phyloP scores from a whole-genome alignment of 30 jellyfish, hydroid and myxozoan genomes.

The Pelagia noctiluca region DNA sequence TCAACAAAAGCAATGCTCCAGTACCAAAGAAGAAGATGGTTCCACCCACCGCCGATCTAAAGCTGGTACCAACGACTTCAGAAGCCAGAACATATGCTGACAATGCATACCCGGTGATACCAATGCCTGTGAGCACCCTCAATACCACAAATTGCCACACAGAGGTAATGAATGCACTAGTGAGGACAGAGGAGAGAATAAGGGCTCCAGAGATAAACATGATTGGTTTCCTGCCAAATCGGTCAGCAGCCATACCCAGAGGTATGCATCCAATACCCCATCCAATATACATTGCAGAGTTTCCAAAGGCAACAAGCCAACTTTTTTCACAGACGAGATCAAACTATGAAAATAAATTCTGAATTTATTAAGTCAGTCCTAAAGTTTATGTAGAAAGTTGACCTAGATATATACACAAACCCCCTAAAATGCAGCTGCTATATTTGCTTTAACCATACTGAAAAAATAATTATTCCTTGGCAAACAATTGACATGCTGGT shows the following conservation, averaged over 20 bases:
- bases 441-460: too few relatives aligned
- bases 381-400: neutral
- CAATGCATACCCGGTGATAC: conserved; percentile 60
- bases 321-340: conserved; percentile 75
- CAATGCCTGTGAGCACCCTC: conserved; percentile 68
- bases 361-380: neutral
- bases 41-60: conserved; percentile 65
- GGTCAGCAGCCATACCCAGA: conserved; percentile 78
- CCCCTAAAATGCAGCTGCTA: too few relatives aligned
- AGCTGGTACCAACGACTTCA: conserved; percentile 79
- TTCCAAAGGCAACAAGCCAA: conserved; percentile 73
- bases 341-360: conserved; percentile 48
- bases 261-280: conserved; percentile 88
- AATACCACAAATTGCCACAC: conserved; percentile 71
- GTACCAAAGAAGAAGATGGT: conserved; percentile 52
- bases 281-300: conserved; percentile 80
- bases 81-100: conserved; percentile 61
- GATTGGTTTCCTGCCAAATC: conserved; percentile 74
- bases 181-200: conserved; percentile 43
- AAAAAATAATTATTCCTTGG: too few relatives aligned
- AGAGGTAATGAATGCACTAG: conserved; percentile 69
- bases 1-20: conserved; percentile 44
- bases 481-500: too few relatives aligned
- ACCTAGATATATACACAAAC: neutral
- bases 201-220: conserved; percentile 32